Conservation (phyloP, 2,888 invertebrate species). For the Thumatha senex region DNA sequence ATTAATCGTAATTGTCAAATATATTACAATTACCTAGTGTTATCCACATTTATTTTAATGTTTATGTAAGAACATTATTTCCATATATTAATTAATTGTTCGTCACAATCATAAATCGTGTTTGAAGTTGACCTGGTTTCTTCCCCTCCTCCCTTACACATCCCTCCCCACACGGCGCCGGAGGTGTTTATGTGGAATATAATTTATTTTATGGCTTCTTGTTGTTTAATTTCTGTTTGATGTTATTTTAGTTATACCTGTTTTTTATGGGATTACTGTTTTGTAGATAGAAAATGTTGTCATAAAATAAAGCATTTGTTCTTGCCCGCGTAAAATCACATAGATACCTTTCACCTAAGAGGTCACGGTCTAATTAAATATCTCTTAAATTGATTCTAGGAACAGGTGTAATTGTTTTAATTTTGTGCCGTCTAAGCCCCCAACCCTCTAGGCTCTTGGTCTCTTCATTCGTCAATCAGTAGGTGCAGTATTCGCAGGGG, state of each 20-base stretch:
- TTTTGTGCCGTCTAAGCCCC: no score
- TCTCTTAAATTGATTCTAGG: no score
- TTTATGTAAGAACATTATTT: not conserved
- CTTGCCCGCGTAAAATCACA: no score
- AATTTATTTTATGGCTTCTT: constrained; percentile 32
- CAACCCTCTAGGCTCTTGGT: no score
- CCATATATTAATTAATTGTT: constrained; percentile 27
- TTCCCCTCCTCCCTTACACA: not conserved
- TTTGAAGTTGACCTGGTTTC: constrained; percentile 37
- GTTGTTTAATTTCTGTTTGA: constrained; percentile 17
- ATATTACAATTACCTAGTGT: no score
- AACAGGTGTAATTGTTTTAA: no score
- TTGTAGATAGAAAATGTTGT: not conserved
- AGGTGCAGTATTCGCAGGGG: no score
- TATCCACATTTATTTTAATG: not conserved
- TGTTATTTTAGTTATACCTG: not conserved
- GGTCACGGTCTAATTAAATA: no score
- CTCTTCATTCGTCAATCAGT: no score
- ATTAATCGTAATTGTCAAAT: no score
- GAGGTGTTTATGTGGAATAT: constrained; percentile 34
- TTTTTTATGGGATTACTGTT: not conserved
- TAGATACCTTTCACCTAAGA: no score
- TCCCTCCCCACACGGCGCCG: not conserved
- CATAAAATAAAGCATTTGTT: no score
- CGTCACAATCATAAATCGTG: constrained; percentile 29